Conservation (phyloP, 2,888 invertebrate genomes). For the Drosophila fulvimacula region DNA sequence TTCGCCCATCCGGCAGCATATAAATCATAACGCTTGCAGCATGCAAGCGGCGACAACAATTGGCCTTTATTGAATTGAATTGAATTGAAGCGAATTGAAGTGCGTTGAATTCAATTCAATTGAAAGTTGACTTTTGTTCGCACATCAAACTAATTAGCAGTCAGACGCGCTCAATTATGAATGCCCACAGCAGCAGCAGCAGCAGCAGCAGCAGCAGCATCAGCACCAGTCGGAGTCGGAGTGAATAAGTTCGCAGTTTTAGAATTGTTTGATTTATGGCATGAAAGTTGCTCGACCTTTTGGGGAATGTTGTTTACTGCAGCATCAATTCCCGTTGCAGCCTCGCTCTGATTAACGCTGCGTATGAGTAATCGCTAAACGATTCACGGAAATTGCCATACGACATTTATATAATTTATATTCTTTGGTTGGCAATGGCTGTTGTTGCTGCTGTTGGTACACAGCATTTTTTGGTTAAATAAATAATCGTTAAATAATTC, state of each 20-base stretch:
- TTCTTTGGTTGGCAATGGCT: not conserved
- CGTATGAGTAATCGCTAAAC: conserved; percentile 60
- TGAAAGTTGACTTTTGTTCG: conserved; percentile 53
- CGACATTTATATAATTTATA: conserved; percentile 50
- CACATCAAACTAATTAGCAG: conserved; percentile 59
- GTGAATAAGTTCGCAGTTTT: conserved; percentile 42
- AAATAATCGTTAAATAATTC: conserved; percentile 74
- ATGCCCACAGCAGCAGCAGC: not conserved
- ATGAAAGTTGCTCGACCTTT: conserved; percentile 69
- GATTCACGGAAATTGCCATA: conserved; percentile 51
- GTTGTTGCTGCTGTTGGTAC: conserved; percentile 1
- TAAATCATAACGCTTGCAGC: conserved; percentile 38
- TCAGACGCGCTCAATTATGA: conserved; percentile 52
- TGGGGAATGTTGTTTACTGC: conserved; percentile 1
- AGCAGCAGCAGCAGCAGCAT: too few species aligned
- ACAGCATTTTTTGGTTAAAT: conserved; percentile 56
- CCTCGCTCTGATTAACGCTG: conserved; percentile 39
- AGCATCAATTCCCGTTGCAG: conserved; percentile 26
- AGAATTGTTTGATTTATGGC: conserved; percentile 58
- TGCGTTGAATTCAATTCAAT: conserved; percentile 35
- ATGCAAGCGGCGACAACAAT: conserved; percentile 20
- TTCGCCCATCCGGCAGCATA: conserved; percentile 12
- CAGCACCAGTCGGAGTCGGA: not conserved
- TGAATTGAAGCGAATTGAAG: conserved; percentile 34
- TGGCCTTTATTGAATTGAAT: conserved; percentile 32